phyloP scores from a whole-genome alignment of 2,888 invertebrate genomes.

The Hyalella azteca region DNA sequence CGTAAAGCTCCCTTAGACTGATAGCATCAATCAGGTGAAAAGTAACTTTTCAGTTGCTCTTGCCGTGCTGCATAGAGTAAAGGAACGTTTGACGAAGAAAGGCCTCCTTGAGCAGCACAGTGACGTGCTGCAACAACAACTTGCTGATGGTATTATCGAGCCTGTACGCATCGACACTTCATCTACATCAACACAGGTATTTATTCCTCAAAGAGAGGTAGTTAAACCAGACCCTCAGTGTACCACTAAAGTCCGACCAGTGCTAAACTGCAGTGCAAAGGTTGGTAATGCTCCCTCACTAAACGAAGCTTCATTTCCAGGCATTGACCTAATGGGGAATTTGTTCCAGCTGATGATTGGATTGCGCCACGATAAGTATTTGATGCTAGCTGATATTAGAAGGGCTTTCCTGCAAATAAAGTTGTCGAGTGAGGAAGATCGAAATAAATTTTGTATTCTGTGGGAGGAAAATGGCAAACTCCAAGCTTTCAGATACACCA shows the following conservation, averaged over 20 bases:
- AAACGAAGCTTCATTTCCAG: not conserved
- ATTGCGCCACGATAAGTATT: not conserved
- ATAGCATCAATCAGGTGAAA: not conserved
- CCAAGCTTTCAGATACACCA: not conserved
- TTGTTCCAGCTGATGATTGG: not conserved
- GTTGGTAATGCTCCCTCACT: not conserved
- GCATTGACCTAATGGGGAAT: not conserved
- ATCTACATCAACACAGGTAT: too few relatives aligned
- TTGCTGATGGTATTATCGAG: too few relatives aligned
- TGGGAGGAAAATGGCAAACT: not conserved
- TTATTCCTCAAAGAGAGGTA: not conserved
- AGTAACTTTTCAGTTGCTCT: not conserved
- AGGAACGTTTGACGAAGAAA: not conserved
- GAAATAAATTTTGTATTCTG: not conserved
- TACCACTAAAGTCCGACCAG: conserved; percentile 3
- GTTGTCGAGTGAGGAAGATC: not conserved
- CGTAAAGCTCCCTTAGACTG: not conserved
- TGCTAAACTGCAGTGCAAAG: conserved; percentile 15
- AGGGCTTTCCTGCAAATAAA: conserved; percentile 24
- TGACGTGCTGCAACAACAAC: too few relatives aligned
- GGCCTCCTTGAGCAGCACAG: not conserved
- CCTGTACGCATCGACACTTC: too few relatives aligned
- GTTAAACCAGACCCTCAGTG: not conserved
- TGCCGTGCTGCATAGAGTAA: not conserved
- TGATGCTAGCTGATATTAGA: not conserved